Conservation (phyloP, 2,888 invertebrate genomes). For the Mimachlamys varia region DNA sequence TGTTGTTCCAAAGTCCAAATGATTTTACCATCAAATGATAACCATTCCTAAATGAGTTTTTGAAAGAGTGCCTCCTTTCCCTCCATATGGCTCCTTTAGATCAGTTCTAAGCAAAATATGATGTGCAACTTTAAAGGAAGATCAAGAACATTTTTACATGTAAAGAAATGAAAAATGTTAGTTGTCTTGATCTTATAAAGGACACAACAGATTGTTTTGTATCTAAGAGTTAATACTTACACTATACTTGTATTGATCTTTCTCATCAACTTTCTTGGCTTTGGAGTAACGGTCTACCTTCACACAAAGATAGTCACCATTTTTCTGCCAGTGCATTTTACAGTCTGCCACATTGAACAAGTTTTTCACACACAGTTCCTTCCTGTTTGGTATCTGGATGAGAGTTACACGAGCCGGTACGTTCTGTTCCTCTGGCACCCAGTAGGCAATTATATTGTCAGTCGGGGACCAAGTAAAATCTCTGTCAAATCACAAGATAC, state of each 20-base stretch:
- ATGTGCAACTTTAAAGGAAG: too few relatives aligned
- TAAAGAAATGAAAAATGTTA: too few relatives aligned
- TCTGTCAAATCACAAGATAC: conserved; percentile 80
- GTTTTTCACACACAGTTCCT: conserved; percentile 91
- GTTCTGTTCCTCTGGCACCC: conserved; percentile 97
- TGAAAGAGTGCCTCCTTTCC: too few relatives aligned
- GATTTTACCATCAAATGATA: too few relatives aligned
- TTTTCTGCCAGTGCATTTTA: conserved; percentile 99
- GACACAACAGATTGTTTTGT: too few relatives aligned
- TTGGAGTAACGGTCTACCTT: conserved; percentile 95
- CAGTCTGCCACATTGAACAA: conserved; percentile 99
- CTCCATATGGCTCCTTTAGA: too few relatives aligned
- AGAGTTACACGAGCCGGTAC: conserved; percentile 97
- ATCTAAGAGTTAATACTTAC: conserved; percentile 80
- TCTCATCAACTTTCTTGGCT: conserved; percentile 92
- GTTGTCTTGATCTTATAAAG: too few relatives aligned
- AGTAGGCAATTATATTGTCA: conserved; percentile 97
- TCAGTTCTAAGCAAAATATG: too few relatives aligned
- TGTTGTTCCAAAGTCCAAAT: too few relatives aligned
- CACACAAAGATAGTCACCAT: conserved; percentile 98
- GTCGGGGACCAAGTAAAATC: conserved; percentile 99
- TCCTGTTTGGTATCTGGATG: conserved; percentile 90
- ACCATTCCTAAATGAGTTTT: too few relatives aligned
- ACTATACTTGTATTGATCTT: conserved; percentile 94
- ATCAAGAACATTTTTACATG: too few relatives aligned